Percentiles rank a stretch among this genome's conserved stretches.
Conservation (phyloP, 2,797 vertebrate genomes). For the Halcyon chelicuti region DNA sequence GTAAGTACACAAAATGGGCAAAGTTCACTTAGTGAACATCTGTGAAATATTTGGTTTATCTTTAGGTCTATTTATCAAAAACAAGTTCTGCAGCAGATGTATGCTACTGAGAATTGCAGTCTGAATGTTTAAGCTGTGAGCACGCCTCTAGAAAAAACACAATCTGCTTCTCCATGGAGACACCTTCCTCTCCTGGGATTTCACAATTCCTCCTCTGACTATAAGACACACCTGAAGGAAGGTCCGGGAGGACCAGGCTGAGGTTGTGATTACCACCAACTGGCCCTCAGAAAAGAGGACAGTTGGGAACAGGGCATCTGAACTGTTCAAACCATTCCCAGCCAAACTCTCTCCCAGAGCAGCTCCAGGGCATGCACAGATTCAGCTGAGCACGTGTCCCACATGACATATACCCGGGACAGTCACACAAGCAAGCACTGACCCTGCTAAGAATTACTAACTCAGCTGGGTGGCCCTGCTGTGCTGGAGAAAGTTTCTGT, state of each 20-base stretch:
- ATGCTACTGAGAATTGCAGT: neutral
- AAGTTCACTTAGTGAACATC: neutral
- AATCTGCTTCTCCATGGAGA: neutral
- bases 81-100: neutral
- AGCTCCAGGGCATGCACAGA: accelerated
- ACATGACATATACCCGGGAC: neutral
- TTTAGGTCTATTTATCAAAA: neutral
- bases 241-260: neutral
- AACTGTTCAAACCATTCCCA: neutral
- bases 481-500: neutral
- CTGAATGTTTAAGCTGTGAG: neutral
- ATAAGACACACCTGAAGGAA: neutral
- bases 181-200: neutral
- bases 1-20: neutral
- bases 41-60: neutral
- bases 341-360: neutral
- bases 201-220: neutral
- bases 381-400: neutral
- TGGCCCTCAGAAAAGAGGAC: neutral
- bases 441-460: neutral
- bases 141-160: neutral
- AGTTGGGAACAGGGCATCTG: neutral
- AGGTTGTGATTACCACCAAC: neutral
- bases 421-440: neutral
- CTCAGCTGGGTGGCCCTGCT: accelerated